Evolutionary conservation across 2,888 invertebrate genomes (phyloP).

Genomic region (Drosophila mettleri): DNA sequence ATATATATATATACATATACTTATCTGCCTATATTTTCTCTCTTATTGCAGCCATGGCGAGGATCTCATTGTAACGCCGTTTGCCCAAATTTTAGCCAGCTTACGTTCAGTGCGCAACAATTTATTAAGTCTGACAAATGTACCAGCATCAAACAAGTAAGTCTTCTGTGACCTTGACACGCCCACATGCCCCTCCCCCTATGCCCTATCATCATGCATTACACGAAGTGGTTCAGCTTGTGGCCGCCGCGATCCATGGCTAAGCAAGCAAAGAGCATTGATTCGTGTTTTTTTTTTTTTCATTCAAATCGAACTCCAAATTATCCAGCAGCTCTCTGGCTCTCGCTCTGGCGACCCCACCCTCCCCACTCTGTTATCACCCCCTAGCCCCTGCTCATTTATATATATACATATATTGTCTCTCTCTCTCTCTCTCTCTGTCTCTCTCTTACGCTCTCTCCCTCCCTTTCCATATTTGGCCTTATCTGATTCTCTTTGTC

Average conservation of each 20-base stretch:
- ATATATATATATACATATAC: too few species aligned
- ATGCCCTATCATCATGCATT: neutral
- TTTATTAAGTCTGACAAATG: constrained; percentile 98
- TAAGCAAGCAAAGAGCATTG: constrained; percentile 14
- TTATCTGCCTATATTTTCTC: neutral
- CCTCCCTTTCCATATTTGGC: neutral
- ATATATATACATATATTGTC: too few species aligned
- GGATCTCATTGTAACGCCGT: constrained; percentile 99
- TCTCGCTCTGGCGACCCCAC: neutral
- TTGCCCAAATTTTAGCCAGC: constrained; percentile 99
- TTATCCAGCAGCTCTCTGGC: neutral
- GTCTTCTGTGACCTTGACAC: constrained; percentile 59
- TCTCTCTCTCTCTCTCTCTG: constrained; percentile 7
- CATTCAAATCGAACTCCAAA: constrained; percentile 2
- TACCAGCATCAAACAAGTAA: constrained; percentile 90
- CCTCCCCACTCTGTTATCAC: neutral
- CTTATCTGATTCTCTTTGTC: constrained; percentile 7
- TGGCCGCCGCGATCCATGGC: constrained; percentile 22
- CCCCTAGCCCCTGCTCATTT: neutral
- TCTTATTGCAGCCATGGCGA: constrained; percentile 91
- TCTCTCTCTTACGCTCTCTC: neutral
- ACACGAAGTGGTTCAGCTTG: constrained; percentile 1
- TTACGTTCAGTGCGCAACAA: constrained; percentile 99
- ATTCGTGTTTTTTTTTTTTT: constrained; percentile 7
- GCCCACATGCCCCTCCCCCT: constrained; percentile 1